phyloP scores from a whole-genome alignment of 2,113 vertebrate genomes.

The Triplophysa rosa region DNA sequence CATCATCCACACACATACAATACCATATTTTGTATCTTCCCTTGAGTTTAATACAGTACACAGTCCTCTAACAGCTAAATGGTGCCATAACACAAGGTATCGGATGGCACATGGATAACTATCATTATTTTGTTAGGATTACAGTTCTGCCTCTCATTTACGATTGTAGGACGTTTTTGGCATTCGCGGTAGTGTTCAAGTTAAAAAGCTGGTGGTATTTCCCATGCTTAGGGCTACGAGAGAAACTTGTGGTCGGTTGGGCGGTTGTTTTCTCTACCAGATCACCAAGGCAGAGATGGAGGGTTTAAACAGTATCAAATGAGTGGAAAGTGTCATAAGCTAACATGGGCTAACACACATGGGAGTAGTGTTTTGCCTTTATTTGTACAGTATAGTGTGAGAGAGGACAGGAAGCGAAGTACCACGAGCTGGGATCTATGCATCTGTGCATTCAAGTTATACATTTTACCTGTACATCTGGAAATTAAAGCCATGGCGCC shows the following conservation, averaged over 20 bases:
- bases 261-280: background rate
- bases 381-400: no score
- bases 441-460: no score
- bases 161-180: background rate
- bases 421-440: no score
- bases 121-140: background rate
- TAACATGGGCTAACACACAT: no score
- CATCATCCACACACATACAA: background rate
- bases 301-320: no score
- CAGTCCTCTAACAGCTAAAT: background rate
- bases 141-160: slow-evolving; percentile 11
- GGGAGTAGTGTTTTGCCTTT: no score
- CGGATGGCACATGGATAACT: background rate
- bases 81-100: background rate
- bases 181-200: background rate
- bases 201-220: background rate
- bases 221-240: background rate
- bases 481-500: no score
- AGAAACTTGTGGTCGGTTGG: background rate
- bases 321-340: no score
- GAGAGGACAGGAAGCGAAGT: no score
- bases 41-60: no score
- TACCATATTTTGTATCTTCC: background rate
- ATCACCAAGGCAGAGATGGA: background rate
- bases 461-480: no score